Percentiles rank a stretch among this genome's conserved stretches.
Conservation (phyloP, 2,888 invertebrate genomes). For the Tortrix viridana region DNA sequence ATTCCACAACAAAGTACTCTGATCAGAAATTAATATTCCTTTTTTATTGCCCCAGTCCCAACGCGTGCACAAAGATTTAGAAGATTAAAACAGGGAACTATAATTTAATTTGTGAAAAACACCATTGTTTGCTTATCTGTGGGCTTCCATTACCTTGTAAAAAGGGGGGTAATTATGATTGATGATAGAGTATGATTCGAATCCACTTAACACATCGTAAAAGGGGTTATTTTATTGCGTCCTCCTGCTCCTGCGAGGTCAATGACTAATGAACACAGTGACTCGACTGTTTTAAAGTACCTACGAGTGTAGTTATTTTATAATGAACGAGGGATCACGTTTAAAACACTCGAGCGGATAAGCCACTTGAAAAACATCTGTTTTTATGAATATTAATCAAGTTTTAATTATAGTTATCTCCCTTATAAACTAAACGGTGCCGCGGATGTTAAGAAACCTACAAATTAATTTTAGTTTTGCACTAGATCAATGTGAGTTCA, state of each 20-base stretch:
- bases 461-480: not conserved
- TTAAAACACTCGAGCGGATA: constrained; percentile 28
- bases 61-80: constrained; percentile 10
- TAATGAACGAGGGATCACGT: constrained; percentile 49
- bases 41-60: not conserved
- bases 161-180: constrained; percentile 78
- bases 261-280: constrained; percentile 78
- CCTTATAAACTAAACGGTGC: not conserved
- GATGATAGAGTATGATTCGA: constrained; percentile 80
- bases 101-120: constrained; percentile 37
- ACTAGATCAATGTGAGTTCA: too few species aligned
- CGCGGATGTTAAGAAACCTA: not conserved
- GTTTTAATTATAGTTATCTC: constrained; percentile 22
- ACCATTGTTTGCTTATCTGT: constrained; percentile 42
- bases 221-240: constrained; percentile 80
- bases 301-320: constrained; percentile 53
- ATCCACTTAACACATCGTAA: constrained; percentile 81
- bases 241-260: constrained; percentile 72
- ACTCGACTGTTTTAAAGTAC: constrained; percentile 67
- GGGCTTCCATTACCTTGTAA: constrained; percentile 41
- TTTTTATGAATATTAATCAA: constrained; percentile 11
- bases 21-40: constrained; percentile 11
- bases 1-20: constrained; percentile 1
- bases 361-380: constrained; percentile 38
- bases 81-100: constrained; percentile 17